phyloP scores from a whole-genome alignment of 1,140 invertebrate species.

The Drosophila jambulina region DNA sequence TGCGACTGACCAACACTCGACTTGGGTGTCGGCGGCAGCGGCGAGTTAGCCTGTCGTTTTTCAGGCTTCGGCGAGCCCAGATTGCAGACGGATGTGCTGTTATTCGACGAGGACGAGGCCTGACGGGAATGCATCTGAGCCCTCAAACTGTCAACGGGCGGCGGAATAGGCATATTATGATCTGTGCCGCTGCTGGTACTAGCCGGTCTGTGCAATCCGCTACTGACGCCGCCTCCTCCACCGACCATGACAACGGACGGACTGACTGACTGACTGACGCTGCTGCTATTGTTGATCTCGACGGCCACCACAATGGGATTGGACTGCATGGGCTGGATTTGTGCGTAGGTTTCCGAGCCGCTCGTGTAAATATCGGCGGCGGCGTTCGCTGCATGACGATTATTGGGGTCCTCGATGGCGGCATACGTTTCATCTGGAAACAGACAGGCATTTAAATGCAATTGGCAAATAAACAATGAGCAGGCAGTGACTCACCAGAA shows the following conservation, averaged over 20 bases:
- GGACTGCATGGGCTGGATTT: conserved; percentile 89
- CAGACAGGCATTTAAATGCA: neutral
- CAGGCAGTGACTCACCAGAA: conserved; percentile 87
- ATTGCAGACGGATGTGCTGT: conserved; percentile 90
- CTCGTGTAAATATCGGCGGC: conserved; percentile 88
- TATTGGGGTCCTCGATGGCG: conserved; percentile 93
- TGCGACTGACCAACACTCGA: conserved; percentile 67
- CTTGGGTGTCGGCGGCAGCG: conserved; percentile 90
- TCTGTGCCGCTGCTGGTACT: conserved; percentile 49
- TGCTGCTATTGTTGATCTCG: conserved; percentile 85
- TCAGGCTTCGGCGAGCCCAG: conserved; percentile 93
- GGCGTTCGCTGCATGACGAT: conserved; percentile 86
- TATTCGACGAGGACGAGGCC: conserved; percentile 90
- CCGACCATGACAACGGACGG: conserved; percentile 10
- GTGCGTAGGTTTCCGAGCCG: conserved; percentile 95
- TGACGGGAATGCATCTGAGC: conserved; percentile 84
- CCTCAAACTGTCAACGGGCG: conserved; percentile 76
- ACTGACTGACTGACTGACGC: conserved; percentile 16
- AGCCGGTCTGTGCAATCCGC: conserved; percentile 23
- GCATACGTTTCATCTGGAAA: conserved; percentile 94
- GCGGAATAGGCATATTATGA: conserved; percentile 66
- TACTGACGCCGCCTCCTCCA: neutral
- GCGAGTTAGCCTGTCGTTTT: conserved; percentile 94
- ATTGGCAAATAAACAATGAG: neutral
- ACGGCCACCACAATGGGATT: conserved; percentile 86